Evolutionary conservation across 1,140 invertebrate species (phyloP), one percentile per base, ranked within the genome.

Genomic region (Listronotus oregonensis): DNA sequence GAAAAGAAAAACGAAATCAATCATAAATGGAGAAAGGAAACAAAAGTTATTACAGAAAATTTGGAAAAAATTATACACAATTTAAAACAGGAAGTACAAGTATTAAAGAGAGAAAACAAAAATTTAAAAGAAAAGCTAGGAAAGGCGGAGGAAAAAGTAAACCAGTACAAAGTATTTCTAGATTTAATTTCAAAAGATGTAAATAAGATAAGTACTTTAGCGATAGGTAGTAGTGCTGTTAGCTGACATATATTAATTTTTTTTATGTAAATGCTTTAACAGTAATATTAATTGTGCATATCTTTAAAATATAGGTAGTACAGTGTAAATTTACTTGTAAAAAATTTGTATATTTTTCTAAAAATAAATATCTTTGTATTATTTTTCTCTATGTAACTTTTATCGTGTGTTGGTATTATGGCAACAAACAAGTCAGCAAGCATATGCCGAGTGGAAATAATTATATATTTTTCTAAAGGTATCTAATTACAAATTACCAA

Each of bases 71-170:
- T 74, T 57, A 72, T 75, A 50, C 76, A 75, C 59, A 73, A 77
- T 61, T 56, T 80, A 27, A 77, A 81, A 69, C 55, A 69, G 6
- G 79, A 80, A 73, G 32, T 79, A 12, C 67, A 70, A 31, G 67
- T 75, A 64, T 27, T 76, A 15, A 79, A 73, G 43, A 79, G 77
- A 68, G 66, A 86, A 76, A 87, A 89, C 65, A 73, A 78, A 9
- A 74, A 81, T 27, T 77, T 84, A 21, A 81, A 80, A 51, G 79
- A 82, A 71, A 76, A 81, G 66, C 80, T 85, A 37, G 64, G 64
- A 66, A 66, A 11, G 58, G 60, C 69, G 39, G 51, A 72, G 50
- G 58, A 71, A 68, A 76, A 75, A 73, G 71, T 77, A 64, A 68
- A 64, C 47, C 63, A 72, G 27, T 73, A 68, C 62, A 65, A 64